phyloP scores from a whole-genome alignment of 1,140 invertebrate species.

The Bombus cullumanus region DNA sequence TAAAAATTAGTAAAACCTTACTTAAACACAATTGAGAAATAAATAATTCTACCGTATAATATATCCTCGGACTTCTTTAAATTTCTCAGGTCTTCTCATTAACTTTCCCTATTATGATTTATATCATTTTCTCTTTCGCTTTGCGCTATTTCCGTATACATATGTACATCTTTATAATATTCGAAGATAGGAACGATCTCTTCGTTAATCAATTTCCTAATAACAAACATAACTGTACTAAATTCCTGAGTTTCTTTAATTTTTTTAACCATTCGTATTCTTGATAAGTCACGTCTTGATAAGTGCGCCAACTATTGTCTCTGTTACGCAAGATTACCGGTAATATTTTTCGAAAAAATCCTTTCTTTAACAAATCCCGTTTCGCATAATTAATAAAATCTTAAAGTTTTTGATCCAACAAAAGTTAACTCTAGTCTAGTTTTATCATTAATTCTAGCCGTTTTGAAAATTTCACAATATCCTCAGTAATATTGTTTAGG shows the following conservation, averaged over 20 bases:
- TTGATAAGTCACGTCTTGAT: background rate
- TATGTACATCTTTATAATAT: slow-evolving; percentile 14
- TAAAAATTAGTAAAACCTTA: slow-evolving; percentile 24
- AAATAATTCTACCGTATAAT: slow-evolving; percentile 25
- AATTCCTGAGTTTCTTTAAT: slow-evolving; percentile 42
- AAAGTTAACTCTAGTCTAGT: background rate
- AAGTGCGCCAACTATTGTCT: slow-evolving; percentile 34
- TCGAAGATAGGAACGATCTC: slow-evolving; percentile 41
- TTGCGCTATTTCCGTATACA: background rate
- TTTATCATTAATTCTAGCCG: too few species aligned
- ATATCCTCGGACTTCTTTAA: background rate
- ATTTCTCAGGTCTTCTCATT: background rate
- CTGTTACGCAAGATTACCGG: background rate
- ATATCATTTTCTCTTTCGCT: background rate
- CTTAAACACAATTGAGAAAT: slow-evolving; percentile 9
- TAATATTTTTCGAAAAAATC: background rate
- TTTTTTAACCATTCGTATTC: background rate
- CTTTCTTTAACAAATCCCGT: background rate
- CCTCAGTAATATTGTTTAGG: background rate
- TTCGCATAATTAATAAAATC: background rate
- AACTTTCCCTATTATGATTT: background rate
- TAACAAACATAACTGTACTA: slow-evolving; percentile 10
- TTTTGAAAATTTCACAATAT: background rate
- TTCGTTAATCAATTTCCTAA: slow-evolving; percentile 33
- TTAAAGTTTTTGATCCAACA: background rate